Percentiles rank a stretch among this genome's conserved stretches.
These are phyloP conservation scores for Desoria tigrina DNA, from an alignment of 2,888 invertebrate genomes.

Conservation along the genomic window DNA sequence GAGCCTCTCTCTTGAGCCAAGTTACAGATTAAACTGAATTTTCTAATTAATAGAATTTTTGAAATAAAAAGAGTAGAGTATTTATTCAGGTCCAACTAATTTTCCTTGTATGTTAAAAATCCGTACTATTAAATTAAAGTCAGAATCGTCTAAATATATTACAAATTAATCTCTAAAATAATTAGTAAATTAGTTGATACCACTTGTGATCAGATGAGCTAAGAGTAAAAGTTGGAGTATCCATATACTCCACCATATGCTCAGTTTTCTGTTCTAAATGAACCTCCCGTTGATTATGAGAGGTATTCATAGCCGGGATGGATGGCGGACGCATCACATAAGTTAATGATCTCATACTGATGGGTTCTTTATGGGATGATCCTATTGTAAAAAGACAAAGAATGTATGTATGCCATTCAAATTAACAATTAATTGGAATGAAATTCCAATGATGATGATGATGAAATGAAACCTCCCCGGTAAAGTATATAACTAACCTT, in stretches of 20 bases:
- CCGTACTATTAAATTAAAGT: no score
- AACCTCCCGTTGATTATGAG: background rate
- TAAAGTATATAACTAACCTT: no score
- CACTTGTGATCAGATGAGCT: background rate
- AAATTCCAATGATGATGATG: no score
- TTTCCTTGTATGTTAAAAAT: no score
- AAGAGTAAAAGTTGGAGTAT: background rate
- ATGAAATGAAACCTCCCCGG: no score
- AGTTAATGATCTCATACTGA: background rate
- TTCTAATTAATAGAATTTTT: no score
- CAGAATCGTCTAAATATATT: background rate
- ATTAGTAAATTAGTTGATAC: background rate
- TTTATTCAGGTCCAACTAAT: no score
- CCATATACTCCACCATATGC: background rate
- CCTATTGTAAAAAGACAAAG: no score
- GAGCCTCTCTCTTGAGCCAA: conserved; percentile 82
- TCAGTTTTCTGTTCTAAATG: background rate
- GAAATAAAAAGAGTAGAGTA: no score
- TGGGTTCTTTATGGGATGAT: background rate
- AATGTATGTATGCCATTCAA: no score
- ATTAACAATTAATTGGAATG: no score
- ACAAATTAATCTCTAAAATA: background rate
- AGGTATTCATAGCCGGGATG: background rate
- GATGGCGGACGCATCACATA: background rate
- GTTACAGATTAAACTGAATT: conserved; percentile 65